Base-by-base conservation (phyloP, 2,888 invertebrate species). In the Mongoloraphidia duomilia region DNA sequence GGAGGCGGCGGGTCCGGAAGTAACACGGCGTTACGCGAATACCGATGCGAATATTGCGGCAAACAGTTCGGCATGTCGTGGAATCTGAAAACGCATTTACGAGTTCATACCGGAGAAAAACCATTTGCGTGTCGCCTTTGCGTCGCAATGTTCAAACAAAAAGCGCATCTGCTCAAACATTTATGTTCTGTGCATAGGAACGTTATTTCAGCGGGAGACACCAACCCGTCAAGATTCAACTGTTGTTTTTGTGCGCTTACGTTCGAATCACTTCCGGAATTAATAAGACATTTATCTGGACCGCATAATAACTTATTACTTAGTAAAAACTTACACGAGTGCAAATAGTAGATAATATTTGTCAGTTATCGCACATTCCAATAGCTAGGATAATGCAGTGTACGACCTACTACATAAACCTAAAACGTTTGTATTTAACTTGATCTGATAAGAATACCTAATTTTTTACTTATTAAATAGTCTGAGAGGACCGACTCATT, bases 21-120 rank as follows among this genome's bases (percentile, higher is more conserved):
- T 55, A 60, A 75, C 71, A 58, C 74, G 69, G 53, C 60, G 34
- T 84, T 87, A 41, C 76, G 89, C 50, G 89, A 89, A 65, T 90
- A 90, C 65, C 81, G 88, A 51, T 90, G 89, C 64, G 86, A 85
- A 63, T 89, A 89, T 65, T 89, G 89, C 65, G 88, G 88, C 49
- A 90, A 90, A 68, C 89, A 89, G 67, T 90, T 90, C 60, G 89
- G 89, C 52, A 89, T 89, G 89, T 88, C 88, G 51, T 90, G 89
- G 89, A 90, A 90, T 73, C 74, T 90, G 61, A 90, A 90, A 67
- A 90, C 89, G 53, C 89, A 89, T 68, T 73, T 89, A 50, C 76
- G 89, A 62, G 89, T 90, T 17, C 89, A 89, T 62, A 90, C 89
- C 0, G 89, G 89, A 51, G 89, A 90, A 59, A 90, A 89, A 64